phyloP scores from a whole-genome alignment of 2,888 invertebrate genomes.

The Cephus nigrinus region DNA sequence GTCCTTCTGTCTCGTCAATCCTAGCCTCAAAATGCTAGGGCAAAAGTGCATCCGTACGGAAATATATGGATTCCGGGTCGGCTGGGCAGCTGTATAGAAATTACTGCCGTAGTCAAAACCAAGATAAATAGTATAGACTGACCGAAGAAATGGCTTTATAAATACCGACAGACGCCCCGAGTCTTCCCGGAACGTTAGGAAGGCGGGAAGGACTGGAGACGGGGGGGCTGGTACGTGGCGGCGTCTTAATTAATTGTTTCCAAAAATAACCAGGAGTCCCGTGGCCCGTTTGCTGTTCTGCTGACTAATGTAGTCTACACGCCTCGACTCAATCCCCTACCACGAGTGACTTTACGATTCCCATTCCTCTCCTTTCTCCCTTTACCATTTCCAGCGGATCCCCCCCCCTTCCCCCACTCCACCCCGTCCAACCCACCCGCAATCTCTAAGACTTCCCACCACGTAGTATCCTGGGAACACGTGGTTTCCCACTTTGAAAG shows the following conservation, averaged over 20 bases:
- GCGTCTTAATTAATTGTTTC: slow-evolving; percentile 23
- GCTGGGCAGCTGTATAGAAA: no score
- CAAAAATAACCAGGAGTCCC: slow-evolving; percentile 20
- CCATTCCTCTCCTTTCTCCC: background rate
- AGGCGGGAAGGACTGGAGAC: background rate
- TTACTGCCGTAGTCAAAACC: no score
- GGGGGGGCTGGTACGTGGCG: background rate
- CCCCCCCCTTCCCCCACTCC: background rate
- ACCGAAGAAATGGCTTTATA: background rate
- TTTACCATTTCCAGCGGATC: background rate
- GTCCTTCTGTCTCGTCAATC: no score
- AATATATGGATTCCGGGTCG: no score
- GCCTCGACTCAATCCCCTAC: background rate
- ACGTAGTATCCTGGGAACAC: background rate
- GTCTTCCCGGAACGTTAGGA: background rate
- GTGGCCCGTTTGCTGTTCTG: slow-evolving; percentile 14
- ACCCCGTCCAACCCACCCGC: no score
- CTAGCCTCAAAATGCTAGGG: no score
- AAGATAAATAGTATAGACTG: background rate
- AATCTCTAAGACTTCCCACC: no score
- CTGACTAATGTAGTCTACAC: background rate
- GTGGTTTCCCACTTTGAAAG: background rate
- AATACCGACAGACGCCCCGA: slow-evolving; percentile 6
- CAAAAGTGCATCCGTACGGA: no score
- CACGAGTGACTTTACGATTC: background rate